Percentiles rank a stretch among this genome's conserved stretches.
Evolutionary conservation across 2,113 vertebrate genomes (phyloP).

Genomic region (Axis porcinus): DNA sequence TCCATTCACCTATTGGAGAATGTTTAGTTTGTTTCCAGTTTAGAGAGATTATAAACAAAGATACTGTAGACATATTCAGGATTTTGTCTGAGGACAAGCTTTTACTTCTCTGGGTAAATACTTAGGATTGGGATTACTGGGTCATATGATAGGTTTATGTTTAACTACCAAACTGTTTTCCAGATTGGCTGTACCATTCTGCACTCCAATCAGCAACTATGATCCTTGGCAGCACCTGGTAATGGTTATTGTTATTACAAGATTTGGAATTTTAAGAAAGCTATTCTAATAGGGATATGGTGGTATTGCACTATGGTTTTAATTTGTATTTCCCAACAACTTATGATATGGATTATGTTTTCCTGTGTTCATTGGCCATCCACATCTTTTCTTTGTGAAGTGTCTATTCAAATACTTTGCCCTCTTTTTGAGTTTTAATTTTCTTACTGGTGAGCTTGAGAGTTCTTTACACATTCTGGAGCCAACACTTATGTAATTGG

Average conservation of each 20-base stretch:
- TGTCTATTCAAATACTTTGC: neutral
- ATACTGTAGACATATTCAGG: neutral
- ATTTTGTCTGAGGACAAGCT: neutral
- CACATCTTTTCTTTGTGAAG: neutral
- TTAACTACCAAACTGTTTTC: neutral
- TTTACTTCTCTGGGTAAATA: neutral
- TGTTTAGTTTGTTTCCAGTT: neutral
- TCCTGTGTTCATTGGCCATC: no score
- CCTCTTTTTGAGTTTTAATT: neutral
- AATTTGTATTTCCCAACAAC: neutral
- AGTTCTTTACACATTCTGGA: neutral
- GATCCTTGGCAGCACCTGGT: neutral
- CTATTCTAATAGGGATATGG: neutral
- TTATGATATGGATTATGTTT: neutral
- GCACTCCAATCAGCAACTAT: neutral
- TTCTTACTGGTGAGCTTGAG: neutral
- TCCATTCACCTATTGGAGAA: neutral
- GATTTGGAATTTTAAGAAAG: neutral
- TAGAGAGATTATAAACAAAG: neutral
- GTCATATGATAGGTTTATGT: neutral
- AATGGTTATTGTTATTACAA: no score
- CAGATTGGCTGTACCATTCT: neutral
- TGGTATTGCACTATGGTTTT: neutral
- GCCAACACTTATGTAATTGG: neutral
- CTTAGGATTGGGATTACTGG: neutral